A percentile compares a stretch with the other conserved stretches of the same genome.
Conservation (phyloP, 1,140 invertebrate species). For the Batillaria attramentaria region DNA sequence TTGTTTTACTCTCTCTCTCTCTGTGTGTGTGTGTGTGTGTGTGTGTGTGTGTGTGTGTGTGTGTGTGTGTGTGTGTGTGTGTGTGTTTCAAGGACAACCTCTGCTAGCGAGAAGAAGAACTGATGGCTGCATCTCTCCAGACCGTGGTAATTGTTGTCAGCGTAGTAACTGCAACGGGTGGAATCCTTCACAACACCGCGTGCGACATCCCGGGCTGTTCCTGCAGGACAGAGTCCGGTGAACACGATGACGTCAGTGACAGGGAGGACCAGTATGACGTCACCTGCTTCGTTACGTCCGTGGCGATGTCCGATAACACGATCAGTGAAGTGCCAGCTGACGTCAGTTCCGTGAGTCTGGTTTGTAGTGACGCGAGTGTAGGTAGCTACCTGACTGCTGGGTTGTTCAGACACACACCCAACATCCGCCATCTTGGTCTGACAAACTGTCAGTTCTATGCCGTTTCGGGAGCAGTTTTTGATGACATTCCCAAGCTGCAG, state of each 20-base stretch:
- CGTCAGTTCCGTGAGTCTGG: background rate
- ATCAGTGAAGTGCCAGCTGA: background rate
- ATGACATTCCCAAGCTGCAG: background rate
- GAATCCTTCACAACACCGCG: too few relatives aligned
- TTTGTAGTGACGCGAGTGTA: background rate
- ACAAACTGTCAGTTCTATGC: background rate
- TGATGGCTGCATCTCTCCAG: too few relatives aligned
- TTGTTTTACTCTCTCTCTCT: background rate
- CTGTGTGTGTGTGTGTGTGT: background rate
- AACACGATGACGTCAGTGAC: background rate
- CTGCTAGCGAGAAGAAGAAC: too few relatives aligned
- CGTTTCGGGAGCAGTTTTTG: background rate
- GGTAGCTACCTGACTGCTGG: background rate
- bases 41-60: slow-evolving; percentile 1
- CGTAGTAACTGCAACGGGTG: too few relatives aligned
- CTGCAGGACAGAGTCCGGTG: too few relatives aligned
- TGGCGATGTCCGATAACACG: background rate
- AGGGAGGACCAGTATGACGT: background rate
- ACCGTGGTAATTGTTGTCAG: too few relatives aligned
- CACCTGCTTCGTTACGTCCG: slow-evolving; percentile 6
- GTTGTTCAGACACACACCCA: background rate
- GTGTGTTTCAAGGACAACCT: too few relatives aligned
- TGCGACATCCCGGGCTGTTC: too few relatives aligned
- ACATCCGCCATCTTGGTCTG: background rate
- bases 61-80: slow-evolving; percentile 18